Evolutionary conservation across 2,888 invertebrate genomes (phyloP).

Genomic region (Oasisia sp.): DNA sequence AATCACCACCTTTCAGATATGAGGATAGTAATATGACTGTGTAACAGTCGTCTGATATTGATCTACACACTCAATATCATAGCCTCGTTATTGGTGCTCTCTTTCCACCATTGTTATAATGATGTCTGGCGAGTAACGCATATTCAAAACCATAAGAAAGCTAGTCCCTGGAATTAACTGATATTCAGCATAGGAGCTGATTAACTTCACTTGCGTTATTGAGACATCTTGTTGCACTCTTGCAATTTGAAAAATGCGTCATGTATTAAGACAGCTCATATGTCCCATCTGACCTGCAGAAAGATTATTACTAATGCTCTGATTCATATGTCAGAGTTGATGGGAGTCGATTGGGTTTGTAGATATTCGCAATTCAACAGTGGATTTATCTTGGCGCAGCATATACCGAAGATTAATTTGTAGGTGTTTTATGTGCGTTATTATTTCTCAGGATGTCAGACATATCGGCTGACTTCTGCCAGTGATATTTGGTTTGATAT

Average conservation of each 20-base stretch:
- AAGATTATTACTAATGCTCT: neutral
- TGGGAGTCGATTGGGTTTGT: neutral
- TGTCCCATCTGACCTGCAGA: neutral
- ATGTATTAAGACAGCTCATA: neutral
- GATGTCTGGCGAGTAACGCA: neutral
- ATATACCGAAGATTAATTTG: neutral
- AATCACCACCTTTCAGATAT: constrained; percentile 4
- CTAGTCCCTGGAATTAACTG: neutral
- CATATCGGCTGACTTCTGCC: neutral
- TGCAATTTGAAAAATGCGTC: neutral
- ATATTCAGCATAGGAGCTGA: neutral
- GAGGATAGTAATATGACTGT: neutral
- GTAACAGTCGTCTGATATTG: neutral
- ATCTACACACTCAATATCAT: neutral
- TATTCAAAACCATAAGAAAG: neutral
- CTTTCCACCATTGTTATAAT: neutral
- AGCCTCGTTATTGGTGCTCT: neutral
- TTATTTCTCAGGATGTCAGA: neutral
- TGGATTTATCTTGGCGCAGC: neutral
- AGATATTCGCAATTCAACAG: neutral
- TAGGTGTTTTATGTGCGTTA: neutral
- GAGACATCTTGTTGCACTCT: neutral
- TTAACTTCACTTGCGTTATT: neutral
- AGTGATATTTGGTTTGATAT: neutral
- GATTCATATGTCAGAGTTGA: constrained; percentile 17